A percentile compares a stretch with the other conserved stretches of the same genome.
Evolutionary conservation across 2,797 vertebrate genomes (phyloP).

Genomic region (Sylvilagus floridanus): DNA sequence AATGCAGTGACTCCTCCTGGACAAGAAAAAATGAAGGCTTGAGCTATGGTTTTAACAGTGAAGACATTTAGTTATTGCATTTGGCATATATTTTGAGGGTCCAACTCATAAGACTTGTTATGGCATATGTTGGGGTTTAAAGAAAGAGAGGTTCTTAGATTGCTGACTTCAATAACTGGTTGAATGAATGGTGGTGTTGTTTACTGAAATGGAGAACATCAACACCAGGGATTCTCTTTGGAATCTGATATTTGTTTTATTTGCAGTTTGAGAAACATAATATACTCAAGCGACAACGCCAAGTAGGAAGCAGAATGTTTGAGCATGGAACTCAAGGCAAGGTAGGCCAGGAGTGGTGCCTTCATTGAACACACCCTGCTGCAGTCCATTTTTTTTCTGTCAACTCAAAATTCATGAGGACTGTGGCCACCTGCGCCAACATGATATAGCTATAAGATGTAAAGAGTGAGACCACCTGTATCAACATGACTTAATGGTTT

Average conservation of each 20-base stretch:
- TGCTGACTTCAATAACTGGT: neutral
- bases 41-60: neutral
- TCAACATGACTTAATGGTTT: slow-evolving; percentile 48
- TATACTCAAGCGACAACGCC: neutral
- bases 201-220: neutral
- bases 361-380: neutral
- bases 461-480: neutral
- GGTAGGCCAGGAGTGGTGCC: neutral
- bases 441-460: neutral
- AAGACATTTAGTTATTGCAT: neutral
- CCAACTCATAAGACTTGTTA: neutral
- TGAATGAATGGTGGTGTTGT: neutral
- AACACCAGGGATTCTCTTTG: neutral
- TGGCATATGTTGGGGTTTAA: neutral
- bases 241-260: neutral
- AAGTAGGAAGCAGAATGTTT: slow-evolving; percentile 5
- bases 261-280: slow-evolving; percentile 3
- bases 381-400: neutral
- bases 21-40: neutral
- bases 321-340: neutral
- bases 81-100: neutral
- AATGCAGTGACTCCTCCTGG: neutral
- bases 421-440: neutral
- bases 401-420: neutral
- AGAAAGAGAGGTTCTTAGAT: neutral